phyloP scores from a whole-genome alignment of 2,113 vertebrate genomes.

The Castor canadensis region DNA sequence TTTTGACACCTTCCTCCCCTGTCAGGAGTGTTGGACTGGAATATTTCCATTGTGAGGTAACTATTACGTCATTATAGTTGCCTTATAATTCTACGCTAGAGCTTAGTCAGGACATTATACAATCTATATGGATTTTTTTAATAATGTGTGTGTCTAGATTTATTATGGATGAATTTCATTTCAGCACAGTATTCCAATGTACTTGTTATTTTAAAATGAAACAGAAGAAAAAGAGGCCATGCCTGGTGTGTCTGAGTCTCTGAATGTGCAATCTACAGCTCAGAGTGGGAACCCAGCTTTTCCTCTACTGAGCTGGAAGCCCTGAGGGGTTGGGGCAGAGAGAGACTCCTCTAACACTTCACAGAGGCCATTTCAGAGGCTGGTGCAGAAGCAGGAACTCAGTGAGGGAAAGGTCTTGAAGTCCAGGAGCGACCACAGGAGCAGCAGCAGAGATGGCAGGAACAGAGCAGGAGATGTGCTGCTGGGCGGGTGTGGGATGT shows the following conservation, averaged over 20 bases:
- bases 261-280: accelerated
- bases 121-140: not conserved
- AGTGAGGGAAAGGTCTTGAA: accelerated
- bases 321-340: not conserved
- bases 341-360: not conserved
- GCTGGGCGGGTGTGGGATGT: too few relatives aligned
- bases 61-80: not conserved
- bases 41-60: not conserved
- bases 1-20: not conserved
- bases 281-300: not conserved
- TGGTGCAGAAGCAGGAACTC: not conserved
- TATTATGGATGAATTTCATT: not conserved
- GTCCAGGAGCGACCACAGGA: not conserved
- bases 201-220: not conserved
- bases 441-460: not conserved
- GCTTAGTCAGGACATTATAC: not conserved
- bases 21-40: not conserved
- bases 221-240: not conserved
- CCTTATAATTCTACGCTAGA: not conserved
- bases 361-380: not conserved
- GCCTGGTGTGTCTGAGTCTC: not conserved
- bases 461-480: not conserved
- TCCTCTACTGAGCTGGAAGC: not conserved
- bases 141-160: not conserved
- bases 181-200: not conserved